Percentiles rank a stretch among this genome's conserved stretches.
Conservation (phyloP, 1,140 invertebrate species). For the Acromyrmex charruanus region DNA sequence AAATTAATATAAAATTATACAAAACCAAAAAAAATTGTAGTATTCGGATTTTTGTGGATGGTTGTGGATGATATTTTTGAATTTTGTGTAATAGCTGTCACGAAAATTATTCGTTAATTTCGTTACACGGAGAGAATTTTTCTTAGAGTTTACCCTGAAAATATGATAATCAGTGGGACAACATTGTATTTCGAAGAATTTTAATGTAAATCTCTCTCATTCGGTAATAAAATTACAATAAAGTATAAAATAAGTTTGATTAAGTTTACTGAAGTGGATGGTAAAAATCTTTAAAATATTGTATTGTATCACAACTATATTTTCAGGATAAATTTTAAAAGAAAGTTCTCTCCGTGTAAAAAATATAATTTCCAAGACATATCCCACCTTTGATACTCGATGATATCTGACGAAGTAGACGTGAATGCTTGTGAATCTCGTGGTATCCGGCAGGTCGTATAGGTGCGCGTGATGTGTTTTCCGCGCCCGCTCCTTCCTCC, state of each 20-base stretch:
- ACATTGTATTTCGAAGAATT: too few species aligned
- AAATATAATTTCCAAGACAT: conserved; percentile 30
- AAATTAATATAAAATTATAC: neutral
- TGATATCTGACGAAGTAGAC: conserved; percentile 45
- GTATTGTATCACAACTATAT: too few species aligned
- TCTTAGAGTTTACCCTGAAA: too few species aligned
- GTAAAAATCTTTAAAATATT: too few species aligned
- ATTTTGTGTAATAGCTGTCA: neutral
- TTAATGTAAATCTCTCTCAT: too few species aligned
- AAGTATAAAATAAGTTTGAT: too few species aligned
- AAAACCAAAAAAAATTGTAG: neutral
- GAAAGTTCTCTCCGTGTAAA: too few species aligned
- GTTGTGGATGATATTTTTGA: neutral
- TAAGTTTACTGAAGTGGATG: too few species aligned
- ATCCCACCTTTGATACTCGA: neutral
- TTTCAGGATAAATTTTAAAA: too few species aligned
- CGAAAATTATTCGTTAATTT: neutral
- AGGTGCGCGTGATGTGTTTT: conserved; percentile 67
- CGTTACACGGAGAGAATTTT: too few species aligned
- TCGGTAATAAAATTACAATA: too few species aligned
- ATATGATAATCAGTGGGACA: too few species aligned
- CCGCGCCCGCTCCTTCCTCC: conserved; percentile 75
- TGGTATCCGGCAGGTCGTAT: conserved; percentile 46
- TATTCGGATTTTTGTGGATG: neutral
- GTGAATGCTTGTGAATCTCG: conserved; percentile 39